Conservation (phyloP, 1,140 invertebrate genomes). For the Ceratitis capitata region DNA sequence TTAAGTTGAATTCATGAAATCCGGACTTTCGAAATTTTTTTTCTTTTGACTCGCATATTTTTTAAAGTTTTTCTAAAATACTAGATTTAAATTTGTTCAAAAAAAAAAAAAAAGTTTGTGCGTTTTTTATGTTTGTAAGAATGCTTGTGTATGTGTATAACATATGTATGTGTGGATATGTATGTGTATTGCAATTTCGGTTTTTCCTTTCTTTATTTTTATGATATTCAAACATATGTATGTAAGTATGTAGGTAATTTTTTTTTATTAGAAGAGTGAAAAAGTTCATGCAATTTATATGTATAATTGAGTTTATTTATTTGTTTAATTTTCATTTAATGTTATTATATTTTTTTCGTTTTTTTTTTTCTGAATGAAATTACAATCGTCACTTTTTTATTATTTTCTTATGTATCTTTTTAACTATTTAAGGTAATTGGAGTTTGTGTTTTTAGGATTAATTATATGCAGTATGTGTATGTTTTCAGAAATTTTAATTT, state of each 20-base stretch:
- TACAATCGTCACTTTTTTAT: background rate
- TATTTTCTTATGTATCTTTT: background rate
- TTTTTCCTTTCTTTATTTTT: no score
- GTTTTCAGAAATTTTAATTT: constrained; percentile 6
- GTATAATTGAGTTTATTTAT: background rate
- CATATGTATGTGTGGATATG: background rate
- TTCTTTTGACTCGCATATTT: no score
- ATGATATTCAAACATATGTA: background rate
- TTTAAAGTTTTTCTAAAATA: no score
- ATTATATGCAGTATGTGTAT: background rate
- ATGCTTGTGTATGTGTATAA: no score
- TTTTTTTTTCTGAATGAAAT: constrained; percentile 1
- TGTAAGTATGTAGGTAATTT: background rate
- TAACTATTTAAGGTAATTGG: constrained; percentile 12
- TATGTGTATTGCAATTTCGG: no score
- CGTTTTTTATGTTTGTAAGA: background rate
- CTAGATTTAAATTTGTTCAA: no score
- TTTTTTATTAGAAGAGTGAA: constrained; percentile 21
- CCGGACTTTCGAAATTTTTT: no score
- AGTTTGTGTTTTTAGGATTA: background rate
- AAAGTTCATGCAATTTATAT: constrained; percentile 25
- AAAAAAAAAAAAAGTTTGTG: no score
- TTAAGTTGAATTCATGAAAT: no score
- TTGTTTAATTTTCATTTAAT: background rate
- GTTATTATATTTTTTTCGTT: background rate